Evolutionary conservation across 1,140 invertebrate genomes (phyloP).

Genomic region (Drosophila saltans): DNA sequence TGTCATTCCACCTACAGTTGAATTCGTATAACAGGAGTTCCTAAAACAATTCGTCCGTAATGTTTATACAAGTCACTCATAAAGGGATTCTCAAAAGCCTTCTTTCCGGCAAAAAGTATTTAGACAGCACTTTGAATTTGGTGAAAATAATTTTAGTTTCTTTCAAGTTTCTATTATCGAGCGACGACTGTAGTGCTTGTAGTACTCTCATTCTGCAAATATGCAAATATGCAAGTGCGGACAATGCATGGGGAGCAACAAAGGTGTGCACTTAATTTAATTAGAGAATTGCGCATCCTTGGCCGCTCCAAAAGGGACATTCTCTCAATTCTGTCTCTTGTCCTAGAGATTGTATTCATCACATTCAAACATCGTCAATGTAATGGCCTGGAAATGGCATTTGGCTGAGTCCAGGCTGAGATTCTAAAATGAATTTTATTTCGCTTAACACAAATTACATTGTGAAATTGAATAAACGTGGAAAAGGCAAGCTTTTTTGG

Average conservation of each 20-base stretch:
- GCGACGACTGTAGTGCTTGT: too few species aligned
- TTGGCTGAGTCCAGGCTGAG: constrained; percentile 44
- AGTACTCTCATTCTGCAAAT: constrained; percentile 10
- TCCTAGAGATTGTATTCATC: not conserved
- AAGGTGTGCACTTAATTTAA: constrained; percentile 79
- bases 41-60: too few species aligned
- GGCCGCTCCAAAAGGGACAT: constrained; percentile 12
- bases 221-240: constrained; percentile 50
- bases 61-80: too few species aligned
- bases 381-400: constrained; percentile 78
- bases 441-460: constrained; percentile 76
- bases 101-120: too few species aligned
- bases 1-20: too few species aligned
- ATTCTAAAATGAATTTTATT: constrained; percentile 73
- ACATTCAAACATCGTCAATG: constrained; percentile 37
- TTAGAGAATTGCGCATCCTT: constrained; percentile 54
- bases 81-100: too few species aligned
- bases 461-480: constrained; percentile 74
- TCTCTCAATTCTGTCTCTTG: not conserved
- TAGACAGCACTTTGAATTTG: too few species aligned
- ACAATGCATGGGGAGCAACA: constrained; percentile 50
- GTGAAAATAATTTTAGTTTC: too few species aligned
- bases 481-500: constrained; percentile 18
- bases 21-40: too few species aligned
- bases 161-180: too few species aligned